These are phyloP conservation scores for Drosophila algonquin DNA, from an alignment of 2,888 invertebrate species.

Conservation along the genomic window DNA sequence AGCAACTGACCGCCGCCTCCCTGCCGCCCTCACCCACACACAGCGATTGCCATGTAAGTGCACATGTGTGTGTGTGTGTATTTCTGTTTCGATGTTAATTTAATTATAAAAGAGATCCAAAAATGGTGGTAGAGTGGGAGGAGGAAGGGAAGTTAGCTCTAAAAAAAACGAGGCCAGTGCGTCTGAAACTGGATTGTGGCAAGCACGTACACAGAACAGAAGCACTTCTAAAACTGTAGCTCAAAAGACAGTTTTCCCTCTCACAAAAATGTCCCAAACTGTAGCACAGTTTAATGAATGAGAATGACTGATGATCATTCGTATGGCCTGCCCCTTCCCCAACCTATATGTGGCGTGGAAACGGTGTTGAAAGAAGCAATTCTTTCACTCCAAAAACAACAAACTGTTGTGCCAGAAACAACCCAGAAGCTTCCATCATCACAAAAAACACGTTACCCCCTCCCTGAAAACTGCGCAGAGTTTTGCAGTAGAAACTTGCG, in stretches of 20 bases:
- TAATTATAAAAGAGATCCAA: constrained; percentile 43
- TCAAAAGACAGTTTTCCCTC: not conserved
- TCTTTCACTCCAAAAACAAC: constrained; percentile 19
- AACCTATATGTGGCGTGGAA: constrained; percentile 1
- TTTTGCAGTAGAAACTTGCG: constrained; percentile 42
- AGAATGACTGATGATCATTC: not conserved
- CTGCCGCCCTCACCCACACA: constrained; percentile 35
- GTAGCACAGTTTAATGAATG: not conserved
- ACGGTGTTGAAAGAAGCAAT: constrained; percentile 35
- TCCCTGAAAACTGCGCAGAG: constrained; percentile 40
- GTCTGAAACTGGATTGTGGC: constrained; percentile 1
- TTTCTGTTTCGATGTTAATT: constrained; percentile 46
- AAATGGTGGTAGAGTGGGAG: constrained; percentile 8
- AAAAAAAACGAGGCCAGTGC: constrained; percentile 15
- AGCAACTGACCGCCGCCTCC: constrained; percentile 40
- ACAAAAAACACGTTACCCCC: not conserved
- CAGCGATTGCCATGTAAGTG: constrained; percentile 66
- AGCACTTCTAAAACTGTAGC: not conserved
- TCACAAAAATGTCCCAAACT: not conserved
- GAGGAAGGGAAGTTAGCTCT: not conserved
- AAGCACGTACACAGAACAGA: not conserved
- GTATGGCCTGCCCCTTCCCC: not conserved
- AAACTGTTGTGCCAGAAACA: not conserved
- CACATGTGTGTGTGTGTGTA: constrained; percentile 26
- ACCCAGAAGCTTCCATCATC: not conserved